phyloP scores from a whole-genome alignment of 2,888 invertebrate genomes.

The Leptinotarsa juncta region DNA sequence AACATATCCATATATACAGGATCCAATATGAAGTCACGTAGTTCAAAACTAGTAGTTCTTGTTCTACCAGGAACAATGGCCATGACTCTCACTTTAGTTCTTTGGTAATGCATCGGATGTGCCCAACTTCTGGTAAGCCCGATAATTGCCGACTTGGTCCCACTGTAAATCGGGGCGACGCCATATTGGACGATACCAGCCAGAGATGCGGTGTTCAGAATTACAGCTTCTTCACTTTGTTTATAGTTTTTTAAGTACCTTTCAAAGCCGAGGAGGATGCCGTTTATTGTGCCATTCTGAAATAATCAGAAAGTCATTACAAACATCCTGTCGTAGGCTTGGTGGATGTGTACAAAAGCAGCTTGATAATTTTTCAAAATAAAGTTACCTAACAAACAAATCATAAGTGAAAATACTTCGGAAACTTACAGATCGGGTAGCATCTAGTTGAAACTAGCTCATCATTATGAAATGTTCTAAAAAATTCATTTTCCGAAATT shows the following conservation, averaged over 20 bases:
- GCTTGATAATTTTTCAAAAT: too few relatives aligned
- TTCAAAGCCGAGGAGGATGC: conserved; percentile 63
- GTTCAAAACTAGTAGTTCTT: not conserved
- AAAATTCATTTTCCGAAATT: too few relatives aligned
- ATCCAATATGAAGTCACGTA: not conserved
- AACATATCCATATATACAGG: conserved; percentile 2
- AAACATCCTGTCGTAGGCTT: too few relatives aligned
- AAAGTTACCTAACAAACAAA: too few relatives aligned
- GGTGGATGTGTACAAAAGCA: too few relatives aligned
- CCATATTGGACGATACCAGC: conserved; percentile 22
- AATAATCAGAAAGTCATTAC: conserved; percentile 20
- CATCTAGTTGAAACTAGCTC: too few relatives aligned
- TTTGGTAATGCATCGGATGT: conserved; percentile 9
- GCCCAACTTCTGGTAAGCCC: conserved; percentile 13
- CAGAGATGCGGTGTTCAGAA: conserved; percentile 22
- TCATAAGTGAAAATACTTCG: too few relatives aligned
- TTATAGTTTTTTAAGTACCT: conserved; percentile 65
- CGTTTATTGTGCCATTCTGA: conserved; percentile 64
- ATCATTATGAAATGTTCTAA: too few relatives aligned
- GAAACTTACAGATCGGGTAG: too few relatives aligned
- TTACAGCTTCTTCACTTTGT: conserved; percentile 63
- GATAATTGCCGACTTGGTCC: conserved; percentile 21
- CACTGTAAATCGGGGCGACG: conserved; percentile 23
- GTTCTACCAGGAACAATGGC: conserved; percentile 13
- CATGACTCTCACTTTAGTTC: conserved; percentile 15